phyloP scores from a whole-genome alignment of 2,113 vertebrate genomes.

The Petaurus breviceps region DNA sequence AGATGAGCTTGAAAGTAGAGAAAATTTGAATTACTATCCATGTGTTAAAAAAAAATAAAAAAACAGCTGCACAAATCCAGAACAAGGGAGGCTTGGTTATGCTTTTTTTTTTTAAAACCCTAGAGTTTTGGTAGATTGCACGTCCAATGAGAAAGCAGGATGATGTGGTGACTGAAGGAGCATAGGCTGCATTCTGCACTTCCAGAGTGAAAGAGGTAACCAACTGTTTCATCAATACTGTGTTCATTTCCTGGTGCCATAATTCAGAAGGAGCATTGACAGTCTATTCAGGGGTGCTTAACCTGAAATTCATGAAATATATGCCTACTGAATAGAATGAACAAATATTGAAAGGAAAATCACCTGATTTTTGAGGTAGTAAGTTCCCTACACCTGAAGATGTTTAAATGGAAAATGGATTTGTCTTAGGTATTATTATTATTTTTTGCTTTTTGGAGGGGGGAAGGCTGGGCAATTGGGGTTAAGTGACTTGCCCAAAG shows the following conservation, averaged over 20 bases:
- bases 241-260: background rate
- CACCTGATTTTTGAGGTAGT: background rate
- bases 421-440: background rate
- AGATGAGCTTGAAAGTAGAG: background rate
- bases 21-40: background rate
- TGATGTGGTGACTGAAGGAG: background rate
- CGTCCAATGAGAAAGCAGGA: background rate
- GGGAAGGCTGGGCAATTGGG: too few relatives aligned
- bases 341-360: background rate
- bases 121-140: background rate
- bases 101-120: background rate
- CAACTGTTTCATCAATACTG: background rate
- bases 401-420: background rate
- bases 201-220: background rate
- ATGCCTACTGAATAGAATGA: background rate
- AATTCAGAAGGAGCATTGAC: background rate
- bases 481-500: too few relatives aligned
- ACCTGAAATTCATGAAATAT: background rate
- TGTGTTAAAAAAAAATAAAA: background rate
- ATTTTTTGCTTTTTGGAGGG: too few relatives aligned
- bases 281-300: background rate
- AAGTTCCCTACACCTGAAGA: background rate
- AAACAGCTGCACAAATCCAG: background rate
- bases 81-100: background rate
- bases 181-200: background rate